Evolutionary conservation across 2,888 invertebrate species (phyloP), one percentile per base, ranked within the genome.

Genomic region (Drosophila formosana): DNA sequence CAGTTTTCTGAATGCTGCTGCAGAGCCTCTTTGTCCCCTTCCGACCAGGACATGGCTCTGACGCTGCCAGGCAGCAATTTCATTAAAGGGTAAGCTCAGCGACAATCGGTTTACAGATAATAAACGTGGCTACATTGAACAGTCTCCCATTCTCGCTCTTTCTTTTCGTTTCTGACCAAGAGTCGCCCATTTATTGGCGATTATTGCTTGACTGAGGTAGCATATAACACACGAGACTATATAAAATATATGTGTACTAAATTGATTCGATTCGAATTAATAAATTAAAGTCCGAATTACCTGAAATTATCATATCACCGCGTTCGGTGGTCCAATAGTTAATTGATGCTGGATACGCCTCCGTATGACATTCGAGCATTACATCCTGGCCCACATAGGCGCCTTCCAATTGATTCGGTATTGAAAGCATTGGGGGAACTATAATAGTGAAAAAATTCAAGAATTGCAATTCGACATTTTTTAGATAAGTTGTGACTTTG

Each of bases 401-500:
- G 46, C 96, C 97, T 92, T 97, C 97, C 91, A 98, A 94, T 93
- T 98, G 98, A 93, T 97, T 97, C 56, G 97, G 97, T 91, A 98
- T 98, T 80, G 97, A 97, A 91, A 98, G 94, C 97, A 98, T 97
- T 68, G 98, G 98, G 37, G 97, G 97, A 94, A 98, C 98, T 98
- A 93, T 53, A 79, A 77, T 4, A 4, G 4, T 1, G 37, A 37
- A 18, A 1, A 18, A 18, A 1, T n/a, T 37, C 4, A n/a, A 3
- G 4, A 37, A 18, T 18, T 18, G 18, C 18, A 18, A 18, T 18
- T 18, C 4, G 4, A 37, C 4, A 0, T n/a, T 37, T 37, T 37
- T 13, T 41, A 3, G 39, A 13, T 41, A 7, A 18, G n/a, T n/a
- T 47, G 13, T 2, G n/a, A 52, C 8, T n/a, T 9, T 7, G 9